phyloP scores from a whole-genome alignment of 1,140 invertebrate genomes.

The Belonocnema kinseyi region DNA sequence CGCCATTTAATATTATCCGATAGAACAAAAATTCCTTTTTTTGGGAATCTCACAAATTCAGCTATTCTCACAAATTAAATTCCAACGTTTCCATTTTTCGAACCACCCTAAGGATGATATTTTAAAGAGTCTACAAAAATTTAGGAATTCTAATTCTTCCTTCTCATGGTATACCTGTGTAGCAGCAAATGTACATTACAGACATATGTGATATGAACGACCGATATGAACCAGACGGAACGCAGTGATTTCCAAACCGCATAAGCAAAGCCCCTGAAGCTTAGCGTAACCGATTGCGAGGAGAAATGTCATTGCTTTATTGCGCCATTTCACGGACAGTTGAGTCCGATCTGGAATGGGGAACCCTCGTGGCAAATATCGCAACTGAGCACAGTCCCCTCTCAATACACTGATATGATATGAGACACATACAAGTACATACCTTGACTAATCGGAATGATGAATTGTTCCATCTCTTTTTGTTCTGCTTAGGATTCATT shows the following conservation, averaged over 20 bases:
- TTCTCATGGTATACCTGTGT: too few species aligned
- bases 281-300: conserved; percentile 5
- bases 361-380: conserved; percentile 4
- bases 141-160: too few species aligned
- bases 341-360: conserved; percentile 19
- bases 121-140: too few species aligned
- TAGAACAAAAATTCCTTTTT: too few species aligned
- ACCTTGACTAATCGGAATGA: background rate
- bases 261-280: conserved; percentile 6
- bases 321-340: conserved; percentile 23
- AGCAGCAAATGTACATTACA: background rate
- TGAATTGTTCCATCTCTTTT: background rate
- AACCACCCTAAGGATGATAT: too few species aligned
- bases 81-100: too few species aligned
- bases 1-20: too few species aligned
- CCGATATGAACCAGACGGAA: background rate
- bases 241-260: conserved; percentile 14
- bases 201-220: conserved; percentile 14
- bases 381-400: background rate
- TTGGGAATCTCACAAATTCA: too few species aligned
- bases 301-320: conserved; percentile 26
- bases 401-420: conserved; percentile 13
- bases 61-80: too few species aligned
- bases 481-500: background rate
- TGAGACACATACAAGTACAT: background rate